phyloP scores from a whole-genome alignment of 1,140 invertebrate species.

The Musca domestica region DNA sequence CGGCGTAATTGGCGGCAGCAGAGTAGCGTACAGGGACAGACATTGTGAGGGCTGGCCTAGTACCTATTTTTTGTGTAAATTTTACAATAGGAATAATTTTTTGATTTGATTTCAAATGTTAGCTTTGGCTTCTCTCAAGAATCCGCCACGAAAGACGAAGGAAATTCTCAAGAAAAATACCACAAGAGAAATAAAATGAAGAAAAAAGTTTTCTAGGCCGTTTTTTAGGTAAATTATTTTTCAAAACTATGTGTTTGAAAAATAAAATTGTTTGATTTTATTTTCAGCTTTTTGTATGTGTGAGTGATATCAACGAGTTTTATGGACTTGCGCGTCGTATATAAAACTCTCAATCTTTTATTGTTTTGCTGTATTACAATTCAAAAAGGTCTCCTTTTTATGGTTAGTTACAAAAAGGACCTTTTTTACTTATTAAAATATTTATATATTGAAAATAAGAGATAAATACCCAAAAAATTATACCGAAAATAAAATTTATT shows the following conservation, averaged over 20 bases:
- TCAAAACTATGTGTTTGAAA: conserved; percentile 22
- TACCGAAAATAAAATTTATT: conserved; percentile 52
- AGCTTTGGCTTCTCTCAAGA: conserved; percentile 1
- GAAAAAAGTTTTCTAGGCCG: conserved; percentile 25
- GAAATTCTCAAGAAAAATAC: not conserved
- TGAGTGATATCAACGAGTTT: conserved; percentile 27
- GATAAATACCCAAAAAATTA: conserved; percentile 25
- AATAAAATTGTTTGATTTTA: conserved; percentile 31
- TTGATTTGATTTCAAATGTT: conserved; percentile 15
- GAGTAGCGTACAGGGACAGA: conserved; percentile 56
- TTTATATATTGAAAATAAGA: conserved; percentile 10
- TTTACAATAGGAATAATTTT: conserved; percentile 24
- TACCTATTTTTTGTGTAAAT: conserved; percentile 45
- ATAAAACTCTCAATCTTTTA: conserved; percentile 8
- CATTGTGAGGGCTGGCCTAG: conserved; percentile 56
- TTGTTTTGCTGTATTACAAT: not conserved
- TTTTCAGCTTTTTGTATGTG: conserved; percentile 25
- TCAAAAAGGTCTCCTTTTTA: no score
- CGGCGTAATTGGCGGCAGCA: conserved; percentile 54
- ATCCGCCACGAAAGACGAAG: not conserved
- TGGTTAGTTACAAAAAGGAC: no score
- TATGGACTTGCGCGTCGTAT: no score
- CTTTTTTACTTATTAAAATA: no score
- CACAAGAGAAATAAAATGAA: conserved; percentile 1
- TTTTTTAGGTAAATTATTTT: not conserved